Evolutionary conservation across 2,113 vertebrate species (phyloP).

Genomic region (Cephalophus harveyi): DNA sequence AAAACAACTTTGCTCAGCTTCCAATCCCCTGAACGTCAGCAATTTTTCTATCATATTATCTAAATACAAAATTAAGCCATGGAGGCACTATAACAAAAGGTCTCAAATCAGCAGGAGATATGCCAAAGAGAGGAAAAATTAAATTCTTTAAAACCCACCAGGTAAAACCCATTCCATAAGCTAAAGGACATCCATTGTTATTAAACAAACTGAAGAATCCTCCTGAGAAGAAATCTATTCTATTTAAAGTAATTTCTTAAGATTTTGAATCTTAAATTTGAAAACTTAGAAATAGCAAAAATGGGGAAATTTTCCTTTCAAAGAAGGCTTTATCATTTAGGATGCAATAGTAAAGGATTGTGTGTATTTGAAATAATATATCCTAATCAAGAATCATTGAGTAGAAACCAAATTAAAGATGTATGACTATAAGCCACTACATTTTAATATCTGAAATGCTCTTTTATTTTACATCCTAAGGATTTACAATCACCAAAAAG

Average conservation of each 20-base stretch:
- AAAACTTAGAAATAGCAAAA: neutral
- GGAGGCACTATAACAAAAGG: neutral
- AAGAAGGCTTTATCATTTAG: neutral
- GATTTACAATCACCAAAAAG: neutral
- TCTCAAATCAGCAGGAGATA: neutral
- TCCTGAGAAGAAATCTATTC: neutral
- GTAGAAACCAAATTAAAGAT: neutral
- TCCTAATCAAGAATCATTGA: neutral
- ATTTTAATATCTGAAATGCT: neutral
- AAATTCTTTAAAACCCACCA: neutral
- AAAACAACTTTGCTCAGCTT: neutral
- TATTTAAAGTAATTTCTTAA: neutral
- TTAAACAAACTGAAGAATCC: neutral
- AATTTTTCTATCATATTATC: neutral
- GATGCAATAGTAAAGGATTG: neutral
- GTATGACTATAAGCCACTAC: neutral
- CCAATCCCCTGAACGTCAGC: neutral
- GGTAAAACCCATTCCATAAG: neutral
- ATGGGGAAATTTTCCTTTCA: neutral
- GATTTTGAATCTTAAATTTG: neutral
- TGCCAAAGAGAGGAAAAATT: fast-evolving
- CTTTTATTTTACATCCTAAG: neutral
- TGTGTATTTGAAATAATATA: neutral
- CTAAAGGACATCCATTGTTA: neutral
- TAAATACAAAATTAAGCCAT: neutral